Evolutionary conservation across 37 sponge, comb jelly and placozoan species (phyloP).

Genomic region (Aplysina aerophoba): DNA sequence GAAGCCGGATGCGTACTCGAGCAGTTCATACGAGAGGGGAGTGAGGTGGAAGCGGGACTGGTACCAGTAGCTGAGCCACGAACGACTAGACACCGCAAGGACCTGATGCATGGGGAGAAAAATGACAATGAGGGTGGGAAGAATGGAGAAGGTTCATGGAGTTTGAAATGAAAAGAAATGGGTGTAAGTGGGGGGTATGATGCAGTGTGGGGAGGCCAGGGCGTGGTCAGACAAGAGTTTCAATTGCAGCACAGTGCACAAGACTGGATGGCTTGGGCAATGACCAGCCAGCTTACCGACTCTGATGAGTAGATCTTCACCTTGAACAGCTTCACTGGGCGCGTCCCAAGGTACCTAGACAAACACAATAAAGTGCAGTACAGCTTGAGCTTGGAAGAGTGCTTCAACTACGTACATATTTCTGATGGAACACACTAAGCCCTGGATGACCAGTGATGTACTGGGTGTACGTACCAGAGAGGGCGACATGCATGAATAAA

Average conservation of each 20-base stretch:
- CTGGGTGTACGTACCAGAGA: too few species aligned
- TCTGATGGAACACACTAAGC: too few species aligned
- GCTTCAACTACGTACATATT: too few species aligned
- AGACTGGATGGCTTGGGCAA: background rate
- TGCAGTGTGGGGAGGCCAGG: background rate
- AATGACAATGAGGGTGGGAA: background rate
- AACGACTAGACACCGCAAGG: conserved; percentile 93
- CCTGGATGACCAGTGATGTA: too few species aligned
- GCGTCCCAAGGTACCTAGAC: conserved; percentile 86
- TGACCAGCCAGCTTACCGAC: conserved; percentile 42
- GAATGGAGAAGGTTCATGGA: too few species aligned
- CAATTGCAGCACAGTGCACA: background rate
- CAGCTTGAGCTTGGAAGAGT: too few species aligned
- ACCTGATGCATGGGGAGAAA: conserved; percentile 39
- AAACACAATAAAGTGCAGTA: too few species aligned
- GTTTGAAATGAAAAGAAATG: too few species aligned
- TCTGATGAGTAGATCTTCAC: conserved; percentile 86
- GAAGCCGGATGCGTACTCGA: conserved; percentile 97
- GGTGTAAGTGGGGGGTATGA: background rate
- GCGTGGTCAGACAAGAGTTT: too few species aligned
- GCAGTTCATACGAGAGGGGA: conserved; percentile 92
- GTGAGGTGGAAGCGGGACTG: conserved; percentile 97
- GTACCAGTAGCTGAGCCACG: conserved; percentile 94
- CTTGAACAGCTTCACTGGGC: conserved; percentile 93
- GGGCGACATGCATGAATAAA: too few species aligned